Base-by-base conservation (phyloP, 2,113 vertebrate species). In the Passer montanus region DNA sequence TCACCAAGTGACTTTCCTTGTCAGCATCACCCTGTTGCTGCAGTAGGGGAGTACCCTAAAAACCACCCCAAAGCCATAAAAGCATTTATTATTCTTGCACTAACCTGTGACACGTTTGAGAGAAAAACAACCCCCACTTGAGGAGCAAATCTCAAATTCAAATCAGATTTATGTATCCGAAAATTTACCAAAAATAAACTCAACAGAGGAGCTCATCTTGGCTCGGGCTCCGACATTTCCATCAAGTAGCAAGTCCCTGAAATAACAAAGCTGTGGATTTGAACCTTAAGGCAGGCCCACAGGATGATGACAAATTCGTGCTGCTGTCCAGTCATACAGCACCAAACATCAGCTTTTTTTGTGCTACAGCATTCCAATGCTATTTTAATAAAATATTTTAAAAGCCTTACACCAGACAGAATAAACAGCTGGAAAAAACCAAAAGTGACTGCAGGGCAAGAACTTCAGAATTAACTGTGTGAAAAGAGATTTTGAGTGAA, bases 101-200 rank as follows among this genome's bases (percentile, higher is more conserved):
- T 35, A 39, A 73, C 44, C 15, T 1, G 13, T 43, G 58, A 41
- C 33, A 15, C 0, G 0, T 24, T 39, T 8, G 8, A 0, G 1
- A 17, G 10, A 28, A 52, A 28, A 21, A 68, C 33, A 55, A 24
- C 30, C 31, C 27, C 10, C 21, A 17, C 33, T 27, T 24, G 8
- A 78, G 56, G 6, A 78, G 60, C 47, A 68, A 20, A 68, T 83
- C 73, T 78, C 53, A 47, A 63, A 56, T 64, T 68, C 62, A 31
- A 82, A 44, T 64, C 44, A 52, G 56, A 59, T 68, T 81, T 13
- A 24, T 10, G 16, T 33, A 47, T 47, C 39, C 24, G 2, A 55
- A 88, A 62, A 81, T 37, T 2, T 8, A 39, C 31, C 63, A 80
- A 60, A 89, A 88, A 85, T 67, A 86, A 91, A 91, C 56, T 67